A percentile compares a stretch with the other conserved stretches of the same genome.
Conservation (phyloP, 2,113 vertebrate species). For the Gnathonemus longibarbis region DNA sequence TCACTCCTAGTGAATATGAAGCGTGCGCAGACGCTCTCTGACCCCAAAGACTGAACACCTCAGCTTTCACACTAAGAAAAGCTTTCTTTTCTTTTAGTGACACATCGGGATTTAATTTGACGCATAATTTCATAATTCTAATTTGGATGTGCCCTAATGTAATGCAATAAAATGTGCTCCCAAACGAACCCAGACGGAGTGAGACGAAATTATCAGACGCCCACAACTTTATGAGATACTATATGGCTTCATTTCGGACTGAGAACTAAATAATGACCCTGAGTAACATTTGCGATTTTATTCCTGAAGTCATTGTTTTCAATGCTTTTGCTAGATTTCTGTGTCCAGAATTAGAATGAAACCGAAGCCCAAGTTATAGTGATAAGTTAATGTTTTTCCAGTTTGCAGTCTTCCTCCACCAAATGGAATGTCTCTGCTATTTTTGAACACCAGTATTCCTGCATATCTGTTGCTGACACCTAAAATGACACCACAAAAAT, state of each 20-base stretch:
- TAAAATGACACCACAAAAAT: conserved; percentile 76
- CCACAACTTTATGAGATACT: background rate
- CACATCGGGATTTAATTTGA: background rate
- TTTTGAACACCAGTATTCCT: conserved; percentile 94
- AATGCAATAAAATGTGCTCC: background rate
- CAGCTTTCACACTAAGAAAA: background rate
- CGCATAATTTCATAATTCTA: background rate
- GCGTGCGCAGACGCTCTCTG: background rate
- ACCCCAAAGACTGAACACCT: background rate
- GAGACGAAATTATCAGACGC: background rate
- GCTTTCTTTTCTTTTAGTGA: background rate
- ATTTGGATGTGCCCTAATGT: background rate
- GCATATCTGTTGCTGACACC: conserved; percentile 76
- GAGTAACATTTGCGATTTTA: background rate
- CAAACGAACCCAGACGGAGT: background rate
- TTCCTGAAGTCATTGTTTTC: background rate
- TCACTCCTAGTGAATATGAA: background rate
- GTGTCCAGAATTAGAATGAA: conserved; percentile 46
- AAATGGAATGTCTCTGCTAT: conserved; percentile 27
- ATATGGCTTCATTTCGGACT: background rate
- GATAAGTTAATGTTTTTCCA: conserved; percentile 64
- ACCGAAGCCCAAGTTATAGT: conserved; percentile 58
- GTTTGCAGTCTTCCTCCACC: conserved; percentile 56
- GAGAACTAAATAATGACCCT: background rate
- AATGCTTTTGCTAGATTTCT: background rate